Percentiles rank a stretch among this genome's conserved stretches.
Conservation (phyloP, 2,888 invertebrate genomes). For the Globia sparganii region DNA sequence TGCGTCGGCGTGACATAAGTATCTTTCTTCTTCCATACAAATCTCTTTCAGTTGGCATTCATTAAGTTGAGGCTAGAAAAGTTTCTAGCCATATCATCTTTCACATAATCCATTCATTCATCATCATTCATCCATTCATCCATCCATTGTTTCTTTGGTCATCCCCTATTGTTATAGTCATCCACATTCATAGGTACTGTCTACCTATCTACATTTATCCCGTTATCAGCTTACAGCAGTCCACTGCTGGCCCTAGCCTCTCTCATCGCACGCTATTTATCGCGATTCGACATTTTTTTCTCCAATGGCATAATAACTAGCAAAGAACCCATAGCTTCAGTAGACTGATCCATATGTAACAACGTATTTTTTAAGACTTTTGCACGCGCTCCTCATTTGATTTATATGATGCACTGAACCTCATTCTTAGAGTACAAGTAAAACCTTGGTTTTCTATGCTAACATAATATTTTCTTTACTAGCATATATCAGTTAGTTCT, state of each 20-base stretch:
- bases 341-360: background rate
- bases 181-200: background rate
- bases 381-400: background rate
- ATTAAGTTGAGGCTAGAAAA: too few relatives aligned
- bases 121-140: too few relatives aligned
- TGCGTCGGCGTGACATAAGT: background rate
- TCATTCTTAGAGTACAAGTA: background rate
- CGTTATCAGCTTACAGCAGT: background rate
- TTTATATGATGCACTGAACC: background rate
- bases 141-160: background rate
- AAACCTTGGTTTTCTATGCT: constrained; percentile 27
- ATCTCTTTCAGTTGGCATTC: background rate
- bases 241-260: background rate
- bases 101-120: background rate
- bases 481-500: constrained; percentile 33
- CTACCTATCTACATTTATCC: background rate
- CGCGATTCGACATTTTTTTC: background rate
- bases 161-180: background rate
- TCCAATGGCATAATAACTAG: background rate
- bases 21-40: background rate
- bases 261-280: background rate
- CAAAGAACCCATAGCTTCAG: background rate
- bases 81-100: background rate
- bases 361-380: background rate
- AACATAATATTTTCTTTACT: constrained; percentile 28